Base-by-base conservation (phyloP, 1,140 invertebrate genomes). In the Portunus trituberculatus region DNA sequence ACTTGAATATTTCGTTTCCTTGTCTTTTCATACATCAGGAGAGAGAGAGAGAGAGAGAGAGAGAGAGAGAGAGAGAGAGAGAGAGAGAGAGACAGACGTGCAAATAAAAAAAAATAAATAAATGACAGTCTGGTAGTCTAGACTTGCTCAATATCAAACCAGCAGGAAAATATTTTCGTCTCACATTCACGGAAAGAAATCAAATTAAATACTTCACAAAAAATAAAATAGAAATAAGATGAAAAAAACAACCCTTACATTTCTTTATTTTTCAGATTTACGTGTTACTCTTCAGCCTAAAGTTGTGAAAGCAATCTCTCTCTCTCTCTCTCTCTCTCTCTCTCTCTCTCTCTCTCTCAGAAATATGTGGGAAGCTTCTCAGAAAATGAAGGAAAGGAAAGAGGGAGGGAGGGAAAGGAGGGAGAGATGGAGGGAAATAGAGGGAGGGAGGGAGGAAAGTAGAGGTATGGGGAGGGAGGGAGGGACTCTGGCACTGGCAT, bases 11-110 rank as follows among this genome's bases (percentile, higher is more conserved):
- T 39, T 39, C 1, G 1, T 39, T 39, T 39, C 6, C 39, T 39
- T 39, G 1, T 39, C 6, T 6, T 39, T 39, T 39, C 39, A 39
- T 39, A 39, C 39, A 6, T 39, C 39, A 39, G 39, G 39, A 6
- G 39, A 39, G 39, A 39, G 39, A 39, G 39, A 39, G 39, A 39
- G 39, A 39, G 39, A 39, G 52, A 59, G 52, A 48, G 89, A 48
- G 89, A 45, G 89, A 48, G 89, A 45, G 89, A 48, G 89, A 48
- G 89, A 48, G 89, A 48, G 89, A 48, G 89, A 48, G 89, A 48
- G 89, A 48, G 84, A 87, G 84, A 87, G 52, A 59, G 52, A 59
- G 52, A 59, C 3, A 59, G 52, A 59, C 12, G 16, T 12, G 52
- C 10, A 20, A 59, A 10, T 4, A 20, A 59, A 20, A 59, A 20